These are phyloP conservation scores for Leptopterna dolabrata DNA, from an alignment of 2,888 invertebrate genomes.

Conservation along the genomic window DNA sequence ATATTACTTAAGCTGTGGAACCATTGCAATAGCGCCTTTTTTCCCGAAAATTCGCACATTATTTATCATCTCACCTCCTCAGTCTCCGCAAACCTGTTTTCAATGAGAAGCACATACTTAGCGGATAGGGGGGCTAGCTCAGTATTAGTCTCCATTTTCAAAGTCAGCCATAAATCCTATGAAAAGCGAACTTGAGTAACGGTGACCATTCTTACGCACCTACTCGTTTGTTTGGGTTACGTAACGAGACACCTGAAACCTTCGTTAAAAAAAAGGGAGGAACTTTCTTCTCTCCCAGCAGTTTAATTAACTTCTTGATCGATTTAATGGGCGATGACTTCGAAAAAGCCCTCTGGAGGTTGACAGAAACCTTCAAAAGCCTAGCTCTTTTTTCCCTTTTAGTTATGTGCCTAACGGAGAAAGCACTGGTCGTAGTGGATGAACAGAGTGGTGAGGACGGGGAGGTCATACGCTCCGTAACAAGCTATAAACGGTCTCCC, in stretches of 20 bases:
- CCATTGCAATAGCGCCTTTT: too few relatives aligned
- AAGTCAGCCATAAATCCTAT: too few relatives aligned
- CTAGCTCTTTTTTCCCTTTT: not conserved
- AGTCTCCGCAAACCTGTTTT: too few relatives aligned
- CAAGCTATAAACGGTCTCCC: not conserved
- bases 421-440: not conserved
- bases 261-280: not conserved
- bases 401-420: not conserved
- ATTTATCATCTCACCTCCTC: too few relatives aligned
- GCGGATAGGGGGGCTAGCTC: too few relatives aligned
- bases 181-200: too few relatives aligned
- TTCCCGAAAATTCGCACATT: too few relatives aligned
- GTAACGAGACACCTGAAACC: not conserved
- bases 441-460: not conserved
- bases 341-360: not conserved
- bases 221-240: not conserved
- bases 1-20: too few relatives aligned
- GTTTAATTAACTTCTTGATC: not conserved
- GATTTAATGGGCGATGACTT: not conserved
- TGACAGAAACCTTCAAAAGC: not conserved
- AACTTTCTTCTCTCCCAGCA: not conserved
- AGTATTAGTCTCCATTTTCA: too few relatives aligned
- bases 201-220: not conserved
- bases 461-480: not conserved
- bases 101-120: too few relatives aligned